These are phyloP conservation scores for Neodiprion lecontei DNA, from an alignment of 1,140 invertebrate genomes.

Conservation along the genomic window DNA sequence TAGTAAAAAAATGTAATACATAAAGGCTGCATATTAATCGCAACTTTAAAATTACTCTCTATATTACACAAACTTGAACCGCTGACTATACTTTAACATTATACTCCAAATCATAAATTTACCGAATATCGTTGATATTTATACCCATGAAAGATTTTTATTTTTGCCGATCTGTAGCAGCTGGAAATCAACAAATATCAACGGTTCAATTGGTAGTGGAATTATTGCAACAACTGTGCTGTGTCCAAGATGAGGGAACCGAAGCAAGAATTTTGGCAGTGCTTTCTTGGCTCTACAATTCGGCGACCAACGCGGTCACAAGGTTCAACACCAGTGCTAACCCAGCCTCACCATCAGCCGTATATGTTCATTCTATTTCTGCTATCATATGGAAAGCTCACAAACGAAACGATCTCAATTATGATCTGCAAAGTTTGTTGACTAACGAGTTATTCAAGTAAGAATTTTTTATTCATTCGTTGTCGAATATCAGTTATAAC, in stretches of 20 bases:
- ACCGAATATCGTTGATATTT: too few relatives aligned
- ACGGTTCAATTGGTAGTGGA: slow-evolving; percentile 78
- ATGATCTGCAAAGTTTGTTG: slow-evolving; percentile 71
- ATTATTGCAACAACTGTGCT: slow-evolving; percentile 79
- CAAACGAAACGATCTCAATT: slow-evolving; percentile 64
- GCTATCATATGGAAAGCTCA: slow-evolving; percentile 84
- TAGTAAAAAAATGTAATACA: too few relatives aligned
- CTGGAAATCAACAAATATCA: slow-evolving; percentile 47
- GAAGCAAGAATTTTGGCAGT: slow-evolving; percentile 65
- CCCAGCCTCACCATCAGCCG: slow-evolving; percentile 57
- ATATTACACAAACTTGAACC: too few relatives aligned
- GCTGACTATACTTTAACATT: too few relatives aligned
- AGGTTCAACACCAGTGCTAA: slow-evolving; percentile 32
- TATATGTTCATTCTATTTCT: slow-evolving; percentile 74
- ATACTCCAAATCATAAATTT: too few relatives aligned
- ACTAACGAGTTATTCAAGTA: slow-evolving; percentile 74
- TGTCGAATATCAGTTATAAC: too few relatives aligned
- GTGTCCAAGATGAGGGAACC: slow-evolving; percentile 60
- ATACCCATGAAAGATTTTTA: neutral
- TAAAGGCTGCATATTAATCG: too few relatives aligned
- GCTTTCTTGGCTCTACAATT: slow-evolving; percentile 68
- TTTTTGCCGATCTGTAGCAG: slow-evolving; percentile 43
- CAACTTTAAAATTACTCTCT: too few relatives aligned
- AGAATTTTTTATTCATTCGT: slow-evolving; percentile 14
- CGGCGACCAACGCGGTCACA: slow-evolving; percentile 55